Evolutionary conservation across 2,113 vertebrate species (phyloP).

Genomic region (Zosterops lateralis): DNA sequence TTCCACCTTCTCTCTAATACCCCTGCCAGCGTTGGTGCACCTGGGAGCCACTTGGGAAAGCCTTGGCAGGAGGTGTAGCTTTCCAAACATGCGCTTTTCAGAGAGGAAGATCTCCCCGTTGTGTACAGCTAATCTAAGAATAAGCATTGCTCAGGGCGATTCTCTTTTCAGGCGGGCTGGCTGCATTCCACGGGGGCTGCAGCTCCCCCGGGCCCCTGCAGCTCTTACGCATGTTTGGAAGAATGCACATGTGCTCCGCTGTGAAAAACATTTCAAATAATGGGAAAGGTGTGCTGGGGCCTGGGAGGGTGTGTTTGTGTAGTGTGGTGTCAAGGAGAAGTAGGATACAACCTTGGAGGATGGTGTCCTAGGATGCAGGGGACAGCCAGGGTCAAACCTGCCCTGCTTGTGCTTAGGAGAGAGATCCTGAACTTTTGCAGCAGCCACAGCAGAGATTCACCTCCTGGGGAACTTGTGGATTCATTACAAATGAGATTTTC

Average conservation of each 20-base stretch:
- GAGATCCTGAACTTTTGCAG: not conserved
- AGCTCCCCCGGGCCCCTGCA: not conserved
- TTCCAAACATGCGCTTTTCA: not conserved
- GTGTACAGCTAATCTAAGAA: not conserved
- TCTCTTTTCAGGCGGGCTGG: not conserved
- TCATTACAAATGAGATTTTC: not conserved
- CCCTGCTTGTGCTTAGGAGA: not conserved
- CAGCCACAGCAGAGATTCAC: not conserved
- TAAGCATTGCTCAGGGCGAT: not conserved
- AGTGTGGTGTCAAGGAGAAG: not conserved
- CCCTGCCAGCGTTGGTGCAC: not conserved
- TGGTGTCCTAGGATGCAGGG: not conserved
- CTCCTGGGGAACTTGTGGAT: not conserved
- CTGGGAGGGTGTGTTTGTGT: not conserved
- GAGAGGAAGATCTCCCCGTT: not conserved
- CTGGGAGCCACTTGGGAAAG: not conserved
- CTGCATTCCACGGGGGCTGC: not conserved
- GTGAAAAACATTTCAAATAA: not conserved
- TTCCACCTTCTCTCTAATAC: not conserved
- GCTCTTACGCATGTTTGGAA: not conserved
- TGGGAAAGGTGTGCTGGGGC: not conserved
- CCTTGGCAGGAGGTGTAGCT: not conserved
- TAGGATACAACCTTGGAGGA: not conserved
- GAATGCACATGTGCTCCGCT: not conserved
- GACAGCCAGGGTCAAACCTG: not conserved